These are phyloP conservation scores for Hecatera dysodea DNA, from an alignment of 2,888 invertebrate species.

Conservation along the genomic window DNA sequence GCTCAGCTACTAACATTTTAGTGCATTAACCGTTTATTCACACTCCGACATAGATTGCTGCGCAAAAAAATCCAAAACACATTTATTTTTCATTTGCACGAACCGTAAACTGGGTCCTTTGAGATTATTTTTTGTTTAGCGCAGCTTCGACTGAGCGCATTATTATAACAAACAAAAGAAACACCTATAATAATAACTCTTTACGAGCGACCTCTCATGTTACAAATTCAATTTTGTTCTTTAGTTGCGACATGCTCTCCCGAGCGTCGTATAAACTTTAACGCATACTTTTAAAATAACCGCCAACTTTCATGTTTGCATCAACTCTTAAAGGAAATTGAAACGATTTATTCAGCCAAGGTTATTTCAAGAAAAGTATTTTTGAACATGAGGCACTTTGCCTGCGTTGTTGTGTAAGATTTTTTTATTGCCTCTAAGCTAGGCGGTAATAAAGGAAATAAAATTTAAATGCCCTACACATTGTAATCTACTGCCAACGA, in stretches of 20 bases:
- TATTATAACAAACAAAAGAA: slow-evolving; percentile 76
- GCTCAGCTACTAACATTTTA: slow-evolving; percentile 27
- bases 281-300: slow-evolving; percentile 78
- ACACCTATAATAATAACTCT: slow-evolving; percentile 76
- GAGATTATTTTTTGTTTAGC: slow-evolving; percentile 60
- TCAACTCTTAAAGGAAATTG: slow-evolving; percentile 71
- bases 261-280: slow-evolving; percentile 74
- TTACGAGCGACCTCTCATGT: slow-evolving; percentile 76
- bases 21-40: slow-evolving; percentile 24
- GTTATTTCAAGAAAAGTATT: slow-evolving; percentile 65
- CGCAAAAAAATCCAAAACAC: slow-evolving; percentile 44
- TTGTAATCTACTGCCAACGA: slow-evolving; percentile 21
- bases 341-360: slow-evolving; percentile 66
- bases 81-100: slow-evolving; percentile 61
- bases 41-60: slow-evolving; percentile 37
- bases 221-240: slow-evolving; percentile 84
- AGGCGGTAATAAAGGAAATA: slow-evolving; percentile 55
- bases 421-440: slow-evolving; percentile 39
- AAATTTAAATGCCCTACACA: slow-evolving; percentile 26
- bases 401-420: slow-evolving; percentile 47
- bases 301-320: slow-evolving; percentile 74
- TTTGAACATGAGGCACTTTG: slow-evolving; percentile 55
- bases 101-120: slow-evolving; percentile 63
- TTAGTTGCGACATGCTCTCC: slow-evolving; percentile 71
- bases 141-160: slow-evolving; percentile 62